Base-by-base conservation (phyloP, 2,797 vertebrate genomes). In the Helarctos malayanus region DNA sequence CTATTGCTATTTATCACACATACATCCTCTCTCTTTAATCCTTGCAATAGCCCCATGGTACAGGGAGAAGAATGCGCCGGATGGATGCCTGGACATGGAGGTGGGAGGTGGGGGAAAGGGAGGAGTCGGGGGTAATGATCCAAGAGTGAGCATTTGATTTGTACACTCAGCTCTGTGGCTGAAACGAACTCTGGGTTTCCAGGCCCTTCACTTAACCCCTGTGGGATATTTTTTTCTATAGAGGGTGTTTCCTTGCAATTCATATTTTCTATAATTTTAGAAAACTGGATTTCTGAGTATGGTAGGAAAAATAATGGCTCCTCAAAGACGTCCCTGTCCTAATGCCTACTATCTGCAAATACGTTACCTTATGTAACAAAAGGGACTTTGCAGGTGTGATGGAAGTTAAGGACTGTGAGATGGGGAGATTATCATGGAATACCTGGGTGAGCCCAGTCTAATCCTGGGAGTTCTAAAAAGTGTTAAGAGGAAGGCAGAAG, bases 381-480 rank as follows among this genome's bases (percentile, higher is more conserved):
- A 76, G 29, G 69, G 41, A 76, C 12, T 87, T 75, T 93, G 63
- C 38, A 63, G 65, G 35, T 57, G 29, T 84, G 78, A 82, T 82
- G 86, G 52, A 86, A 87, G 57, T 80, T 93, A 82, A 87, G 61
- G 35, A 86, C 27, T 19, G 27, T 63, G 23, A 73, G 16, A 80
- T 90, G 63, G 75, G 14, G 52, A 95, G 19, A 68, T 90, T 82
- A 63, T 92, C 3, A 0, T 83, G 56, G 18, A 69, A 87, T 93
- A 68, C 65, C 57, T 95, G n/a, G 29, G 49, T 94, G 83, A 29
- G 19, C 21, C 23, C 63, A 47, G 3, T 71, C 11, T 61, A 88
- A 97, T 95, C 61, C 57, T n/a, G 5, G 57, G 18, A 73, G n/a
- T 93, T 88, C 80, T 56, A 93, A 52, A 61, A 93, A 78, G 29